phyloP scores from a whole-genome alignment of 2,888 invertebrate species.

The Biston betularia region DNA sequence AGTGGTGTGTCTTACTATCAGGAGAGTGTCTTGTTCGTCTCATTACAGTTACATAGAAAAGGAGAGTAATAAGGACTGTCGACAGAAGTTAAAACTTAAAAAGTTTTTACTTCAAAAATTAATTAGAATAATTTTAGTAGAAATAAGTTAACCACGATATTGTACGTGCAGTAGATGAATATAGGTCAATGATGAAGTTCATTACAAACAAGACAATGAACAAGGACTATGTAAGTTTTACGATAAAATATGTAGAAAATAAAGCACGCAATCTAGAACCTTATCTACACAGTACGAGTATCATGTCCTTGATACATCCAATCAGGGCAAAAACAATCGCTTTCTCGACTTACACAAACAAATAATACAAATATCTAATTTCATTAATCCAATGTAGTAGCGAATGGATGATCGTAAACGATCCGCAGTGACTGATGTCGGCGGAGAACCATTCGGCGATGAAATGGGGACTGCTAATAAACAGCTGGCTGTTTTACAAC shows the following conservation, averaged over 20 bases:
- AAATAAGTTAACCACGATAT: too few relatives aligned
- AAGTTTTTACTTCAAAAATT: too few relatives aligned
- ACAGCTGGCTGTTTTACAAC: constrained; percentile 10
- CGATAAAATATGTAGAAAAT: background rate
- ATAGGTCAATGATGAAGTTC: background rate
- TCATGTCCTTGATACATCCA: background rate
- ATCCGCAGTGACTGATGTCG: constrained; percentile 34
- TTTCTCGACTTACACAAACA: constrained; percentile 17
- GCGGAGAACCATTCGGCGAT: constrained; percentile 36
- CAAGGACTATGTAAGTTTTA: background rate
- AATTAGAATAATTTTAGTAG: too few relatives aligned
- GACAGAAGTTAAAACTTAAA: too few relatives aligned
- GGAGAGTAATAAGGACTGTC: too few relatives aligned
- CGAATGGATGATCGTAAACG: constrained; percentile 33
- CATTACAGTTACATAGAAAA: too few relatives aligned
- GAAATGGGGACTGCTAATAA: constrained; percentile 38
- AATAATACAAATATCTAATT: constrained; percentile 33
- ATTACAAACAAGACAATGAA: background rate
- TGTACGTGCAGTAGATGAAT: too few relatives aligned
- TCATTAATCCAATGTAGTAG: constrained; percentile 34
- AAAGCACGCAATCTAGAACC: background rate
- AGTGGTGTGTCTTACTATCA: too few relatives aligned
- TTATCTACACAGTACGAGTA: background rate
- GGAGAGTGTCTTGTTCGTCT: too few relatives aligned
- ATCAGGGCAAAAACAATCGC: constrained; percentile 21